Base-by-base conservation (phyloP, 2,113 vertebrate species). In the Odocoileus hemionus region DNA sequence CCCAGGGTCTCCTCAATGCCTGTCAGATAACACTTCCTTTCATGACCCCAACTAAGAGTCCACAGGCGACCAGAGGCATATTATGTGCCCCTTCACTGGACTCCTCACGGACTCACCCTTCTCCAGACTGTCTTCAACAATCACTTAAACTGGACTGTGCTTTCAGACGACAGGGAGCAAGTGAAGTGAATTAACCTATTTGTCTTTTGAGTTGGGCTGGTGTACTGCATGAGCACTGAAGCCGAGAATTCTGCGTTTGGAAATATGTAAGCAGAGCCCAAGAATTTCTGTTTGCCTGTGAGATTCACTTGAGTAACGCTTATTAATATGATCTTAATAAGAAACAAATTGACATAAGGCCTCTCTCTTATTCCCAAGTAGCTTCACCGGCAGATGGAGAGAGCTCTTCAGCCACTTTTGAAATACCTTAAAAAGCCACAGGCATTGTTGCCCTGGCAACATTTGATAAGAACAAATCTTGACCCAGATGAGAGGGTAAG, bases 281-380 rank as follows among this genome's bases (percentile, higher is more conserved):
- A 39, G 90, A 95, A 94, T 90, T 47, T 78, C 86, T 86, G 79
- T 89, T 95, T 91, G 55, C 93, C 91, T 95, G 50, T 0, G 87
- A 97, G 89, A 94, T 93, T 97, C 91, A 79, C 91, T 91, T 86
- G 91, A 95, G 89, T 86, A 91, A 96, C 95, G 82, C 95, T 97
- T 94, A 95, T 97, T 97, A 97, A 96, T 70, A 61, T 91, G 78
- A 97, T 98, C 91, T 97, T 97, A 97, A 98, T 98, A 96, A 79
- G 94, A 97, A 96, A 96, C 93, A 98, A 97, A 96, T 95, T 95
- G 97, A 96, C 97, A 95, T 64, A 97, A 96, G 96, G 92, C 95
- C 95, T 96, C 93, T 96, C 82, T 97, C 96, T 98, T 91, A 91
- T 97, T 57, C 93, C 96, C 91, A 96, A 91, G 97, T 91, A 97